These are phyloP conservation scores for Mareca strepera DNA, from an alignment of 2,797 vertebrate species.

Conservation along the genomic window DNA sequence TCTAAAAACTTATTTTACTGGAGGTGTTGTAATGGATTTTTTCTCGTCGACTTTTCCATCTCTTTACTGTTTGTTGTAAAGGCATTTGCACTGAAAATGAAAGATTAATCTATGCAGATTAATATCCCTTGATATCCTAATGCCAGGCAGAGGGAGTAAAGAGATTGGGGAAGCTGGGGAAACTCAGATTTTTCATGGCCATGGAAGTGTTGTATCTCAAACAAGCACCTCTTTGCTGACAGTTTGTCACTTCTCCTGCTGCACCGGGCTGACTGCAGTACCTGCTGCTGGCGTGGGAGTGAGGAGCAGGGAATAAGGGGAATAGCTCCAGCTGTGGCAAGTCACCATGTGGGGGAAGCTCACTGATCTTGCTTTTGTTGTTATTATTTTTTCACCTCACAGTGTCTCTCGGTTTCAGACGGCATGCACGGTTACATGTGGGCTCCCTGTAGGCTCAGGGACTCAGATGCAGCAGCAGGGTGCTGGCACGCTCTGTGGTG, in stretches of 20 bases:
- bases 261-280: not conserved
- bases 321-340: not conserved
- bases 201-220: not conserved
- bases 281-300: not conserved
- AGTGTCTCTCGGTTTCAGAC: not conserved
- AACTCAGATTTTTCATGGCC: not conserved
- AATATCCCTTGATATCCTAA: not conserved
- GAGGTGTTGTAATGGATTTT: not conserved
- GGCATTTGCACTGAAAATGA: not conserved
- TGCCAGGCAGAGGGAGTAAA: not conserved
- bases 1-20: not conserved
- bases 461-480: not conserved
- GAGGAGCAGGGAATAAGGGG: not conserved
- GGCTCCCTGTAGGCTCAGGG: not conserved
- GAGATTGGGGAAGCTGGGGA: not conserved
- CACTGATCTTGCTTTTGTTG: not conserved
- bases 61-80: not conserved
- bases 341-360: not conserved
- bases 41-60: not conserved
- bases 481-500: fast-evolving
- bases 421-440: not conserved
- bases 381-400: not conserved
- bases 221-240: not conserved
- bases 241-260: not conserved
- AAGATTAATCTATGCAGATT: not conserved